These are phyloP conservation scores for Synchiropus splendidus DNA, from an alignment of 2,113 vertebrate species.

Conservation along the genomic window DNA sequence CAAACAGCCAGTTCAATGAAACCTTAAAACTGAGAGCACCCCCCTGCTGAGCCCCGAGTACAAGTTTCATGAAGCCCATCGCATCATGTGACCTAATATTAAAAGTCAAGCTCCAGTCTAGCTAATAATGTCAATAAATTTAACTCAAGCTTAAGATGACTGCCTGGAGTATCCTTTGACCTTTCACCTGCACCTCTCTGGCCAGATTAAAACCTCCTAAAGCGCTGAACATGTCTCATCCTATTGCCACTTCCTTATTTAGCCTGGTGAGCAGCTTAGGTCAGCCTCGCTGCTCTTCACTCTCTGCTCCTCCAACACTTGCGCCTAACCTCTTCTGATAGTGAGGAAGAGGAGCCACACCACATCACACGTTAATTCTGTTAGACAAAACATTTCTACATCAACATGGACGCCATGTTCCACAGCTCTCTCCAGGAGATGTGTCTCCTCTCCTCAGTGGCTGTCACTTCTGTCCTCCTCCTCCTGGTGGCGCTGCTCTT, in stretches of 20 bases:
- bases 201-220: conserved; percentile 43
- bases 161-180: background rate
- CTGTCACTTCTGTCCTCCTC: too few relatives aligned
- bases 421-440: too few relatives aligned
- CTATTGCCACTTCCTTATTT: conserved; percentile 54
- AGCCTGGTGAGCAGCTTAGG: conserved; percentile 46
- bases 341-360: background rate
- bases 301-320: background rate
- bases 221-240: conserved; percentile 45
- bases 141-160: too few relatives aligned
- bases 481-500: too few relatives aligned
- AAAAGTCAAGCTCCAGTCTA: background rate
- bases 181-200: conserved; percentile 10
- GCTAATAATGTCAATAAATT: too few relatives aligned
- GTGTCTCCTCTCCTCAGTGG: too few relatives aligned
- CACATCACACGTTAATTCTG: background rate
- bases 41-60: too few relatives aligned
- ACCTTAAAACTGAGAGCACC: too few relatives aligned
- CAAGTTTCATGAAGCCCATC: too few relatives aligned
- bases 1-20: too few relatives aligned
- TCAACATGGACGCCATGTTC: too few relatives aligned
- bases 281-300: conserved; percentile 4
- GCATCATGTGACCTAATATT: too few relatives aligned
- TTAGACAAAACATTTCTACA: background rate
- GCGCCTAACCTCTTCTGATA: background rate